Base-by-base conservation (phyloP, 1,140 invertebrate genomes). In the Papilio glaucus region DNA sequence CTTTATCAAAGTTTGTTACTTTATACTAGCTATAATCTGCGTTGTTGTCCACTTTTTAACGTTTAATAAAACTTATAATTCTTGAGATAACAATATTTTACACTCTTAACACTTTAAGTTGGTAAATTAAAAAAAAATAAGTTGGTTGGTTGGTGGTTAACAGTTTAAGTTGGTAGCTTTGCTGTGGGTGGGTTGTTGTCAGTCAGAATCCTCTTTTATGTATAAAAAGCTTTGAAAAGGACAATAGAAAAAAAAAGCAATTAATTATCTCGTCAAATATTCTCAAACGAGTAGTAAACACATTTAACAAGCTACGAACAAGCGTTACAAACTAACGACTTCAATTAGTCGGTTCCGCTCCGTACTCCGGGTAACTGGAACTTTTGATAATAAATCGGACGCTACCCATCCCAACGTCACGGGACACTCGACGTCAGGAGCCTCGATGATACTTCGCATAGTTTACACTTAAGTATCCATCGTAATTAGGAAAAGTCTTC, bases 321-420 rank as follows among this genome's bases (percentile, higher is more conserved):
- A 69, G 65, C 24, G 63, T 24, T 26, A 49, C 65, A 2, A 37
- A 33, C 29, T 33, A 33, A 69, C 42, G 65, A 33, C 65, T 33
- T 69, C 65, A 69, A 69, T 69, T 69, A 69, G 65, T 45, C 15
- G 45, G 18, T 24, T 18, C 49, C 1, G 49, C 49, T 53, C 4
- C 41, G n/a, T 49, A 42, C 12, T 24, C 12, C 60, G 13, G 33
- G 65, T 49, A 49, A 69, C 65, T 69, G 41, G 42, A 69, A 69
- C 41, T 69, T 49, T 63, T 63, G 41, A 41, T 69, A 69, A 69
- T 69, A 69, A 69, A 69, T 69, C 65, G 39, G 65, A n/a, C 42
- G 24, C 65, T 45, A 69, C 24, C 37, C 38, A 60, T 13, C 12
- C 33, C 61, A 1, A 39, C 61, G 65, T 49, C 65, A 49, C 41